phyloP scores from a whole-genome alignment of 1,140 invertebrate genomes.

The Acromyrmex echinatior region DNA sequence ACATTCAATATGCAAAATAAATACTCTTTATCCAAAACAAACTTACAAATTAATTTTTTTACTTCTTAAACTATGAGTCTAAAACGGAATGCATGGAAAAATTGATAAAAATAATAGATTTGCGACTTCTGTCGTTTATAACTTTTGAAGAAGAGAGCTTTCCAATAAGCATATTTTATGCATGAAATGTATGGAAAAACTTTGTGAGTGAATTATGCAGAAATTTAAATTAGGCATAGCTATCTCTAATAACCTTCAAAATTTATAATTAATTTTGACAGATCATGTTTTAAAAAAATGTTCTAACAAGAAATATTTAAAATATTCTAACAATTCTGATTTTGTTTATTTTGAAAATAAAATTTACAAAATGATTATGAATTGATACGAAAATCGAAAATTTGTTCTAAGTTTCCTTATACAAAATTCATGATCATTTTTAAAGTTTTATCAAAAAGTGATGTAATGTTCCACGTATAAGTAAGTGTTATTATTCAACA shows the following conservation, averaged over 20 bases:
- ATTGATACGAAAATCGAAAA: no score
- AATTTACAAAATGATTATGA: no score
- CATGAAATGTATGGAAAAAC: neutral
- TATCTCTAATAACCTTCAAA: neutral
- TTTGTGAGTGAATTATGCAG: neutral
- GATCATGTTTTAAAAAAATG: neutral
- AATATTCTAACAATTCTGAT: no score
- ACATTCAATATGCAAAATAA: no score
- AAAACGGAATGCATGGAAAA: neutral
- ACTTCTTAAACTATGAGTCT: neutral
- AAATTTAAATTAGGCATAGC: neutral
- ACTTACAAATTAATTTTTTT: no score
- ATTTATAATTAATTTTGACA: neutral
- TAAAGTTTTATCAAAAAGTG: neutral
- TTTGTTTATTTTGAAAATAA: no score
- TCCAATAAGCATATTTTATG: neutral
- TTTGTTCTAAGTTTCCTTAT: neutral
- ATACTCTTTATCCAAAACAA: no score
- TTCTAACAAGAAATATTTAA: no score
- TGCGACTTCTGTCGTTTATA: neutral
- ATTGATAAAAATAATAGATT: slow-evolving; percentile 20
- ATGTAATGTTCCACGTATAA: neutral
- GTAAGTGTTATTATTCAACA: neutral
- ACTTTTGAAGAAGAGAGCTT: neutral
- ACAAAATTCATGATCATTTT: neutral